Conservation (phyloP, 1,140 invertebrate genomes). For the Homalodisca vitripennis region DNA sequence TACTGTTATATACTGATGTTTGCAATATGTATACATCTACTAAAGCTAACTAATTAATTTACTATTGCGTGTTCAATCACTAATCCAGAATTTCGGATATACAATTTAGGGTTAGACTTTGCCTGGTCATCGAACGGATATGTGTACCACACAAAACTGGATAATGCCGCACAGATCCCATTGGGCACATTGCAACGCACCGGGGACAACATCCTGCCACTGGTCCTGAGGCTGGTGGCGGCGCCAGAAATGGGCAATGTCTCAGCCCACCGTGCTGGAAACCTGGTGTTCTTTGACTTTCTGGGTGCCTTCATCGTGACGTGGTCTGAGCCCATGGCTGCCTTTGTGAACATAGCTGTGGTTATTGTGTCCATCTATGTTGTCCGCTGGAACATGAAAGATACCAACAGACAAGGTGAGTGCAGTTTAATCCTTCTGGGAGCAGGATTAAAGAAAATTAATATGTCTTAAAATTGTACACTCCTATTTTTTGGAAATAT, state of each 20-base stretch:
- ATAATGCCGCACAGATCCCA: constrained; percentile 73
- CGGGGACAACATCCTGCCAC: constrained; percentile 72
- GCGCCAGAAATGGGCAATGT: constrained; percentile 51
- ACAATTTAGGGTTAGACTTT: constrained; percentile 86
- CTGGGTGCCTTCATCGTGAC: constrained; percentile 68
- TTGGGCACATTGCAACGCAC: constrained; percentile 79
- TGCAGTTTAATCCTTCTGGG: too few species aligned
- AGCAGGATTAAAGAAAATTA: too few species aligned
- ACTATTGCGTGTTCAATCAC: too few species aligned
- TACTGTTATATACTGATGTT: too few species aligned
- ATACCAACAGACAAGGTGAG: constrained; percentile 19
- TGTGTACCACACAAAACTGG: constrained; percentile 87
- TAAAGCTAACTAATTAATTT: too few species aligned
- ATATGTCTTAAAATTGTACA: too few species aligned
- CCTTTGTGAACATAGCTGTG: constrained; percentile 19
- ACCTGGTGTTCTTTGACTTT: constrained; percentile 70
- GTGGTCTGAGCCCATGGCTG: constrained; percentile 48
- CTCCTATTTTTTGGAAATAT: too few species aligned
- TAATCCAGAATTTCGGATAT: too few species aligned
- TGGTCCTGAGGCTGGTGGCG: constrained; percentile 61
- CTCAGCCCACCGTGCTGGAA: constrained; percentile 20
- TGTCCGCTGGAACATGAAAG: constrained; percentile 11
- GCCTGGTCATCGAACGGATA: constrained; percentile 94
- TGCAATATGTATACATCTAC: too few species aligned
- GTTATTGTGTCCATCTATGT: constrained; percentile 20